Evolutionary conservation across 2,797 vertebrate genomes (phyloP).

Genomic region (Alauda arvensis): DNA sequence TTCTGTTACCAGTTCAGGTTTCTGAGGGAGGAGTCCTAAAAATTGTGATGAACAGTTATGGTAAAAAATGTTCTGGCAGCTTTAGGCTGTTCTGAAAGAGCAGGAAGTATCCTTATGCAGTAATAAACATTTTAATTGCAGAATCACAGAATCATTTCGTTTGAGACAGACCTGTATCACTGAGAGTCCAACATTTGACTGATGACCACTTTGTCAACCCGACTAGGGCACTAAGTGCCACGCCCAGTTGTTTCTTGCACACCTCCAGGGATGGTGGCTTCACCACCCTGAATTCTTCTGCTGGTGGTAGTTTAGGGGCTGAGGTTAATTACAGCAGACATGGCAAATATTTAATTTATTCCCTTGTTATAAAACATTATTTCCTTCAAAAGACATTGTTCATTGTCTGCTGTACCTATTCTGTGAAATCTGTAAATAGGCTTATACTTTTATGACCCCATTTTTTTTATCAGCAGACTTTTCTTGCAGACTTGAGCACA

Average conservation of each 20-base stretch:
- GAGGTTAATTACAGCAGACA: background rate
- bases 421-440: background rate
- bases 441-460: background rate
- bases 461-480: background rate
- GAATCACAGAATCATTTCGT: background rate
- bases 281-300: background rate
- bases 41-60: background rate
- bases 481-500: background rate
- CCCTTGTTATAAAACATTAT: background rate
- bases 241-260: background rate
- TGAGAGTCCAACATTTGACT: background rate
- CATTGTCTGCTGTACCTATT: background rate
- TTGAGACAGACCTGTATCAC: background rate
- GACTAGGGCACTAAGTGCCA: background rate
- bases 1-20: background rate
- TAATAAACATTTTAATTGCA: background rate
- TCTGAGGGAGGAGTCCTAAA: background rate
- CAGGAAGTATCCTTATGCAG: background rate
- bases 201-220: background rate
- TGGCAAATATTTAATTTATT: background rate
- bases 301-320: background rate
- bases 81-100: background rate
- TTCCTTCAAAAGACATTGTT: background rate
- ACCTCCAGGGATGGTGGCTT: background rate
- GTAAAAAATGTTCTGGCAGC: background rate